Base-by-base conservation (phyloP, 2,888 invertebrate species). In the Cerastoderma edule region DNA sequence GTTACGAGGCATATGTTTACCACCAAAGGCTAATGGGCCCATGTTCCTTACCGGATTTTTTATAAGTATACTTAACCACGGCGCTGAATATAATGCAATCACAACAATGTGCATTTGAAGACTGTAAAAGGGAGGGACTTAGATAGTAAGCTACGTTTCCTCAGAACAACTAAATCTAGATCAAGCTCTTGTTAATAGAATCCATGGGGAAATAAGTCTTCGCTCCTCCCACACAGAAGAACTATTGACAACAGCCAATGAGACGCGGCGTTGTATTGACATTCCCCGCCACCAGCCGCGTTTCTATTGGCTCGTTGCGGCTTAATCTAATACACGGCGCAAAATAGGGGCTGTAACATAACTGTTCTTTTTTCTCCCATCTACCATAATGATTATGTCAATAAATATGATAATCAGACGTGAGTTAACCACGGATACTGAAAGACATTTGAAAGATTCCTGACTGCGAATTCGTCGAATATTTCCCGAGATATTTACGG, bases 331-430 rank as follows among this genome's bases (percentile, higher is more conserved):
- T 60, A 60, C 60, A 60, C 39, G n/a, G 22, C 13, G 27, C 22
- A 27, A n/a, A 22, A 60, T 19, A 2, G 39, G 60, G 57, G 39
- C 39, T 3, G 60, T n/a, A n/a, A 39, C 19, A 24, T 60, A 60
- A 60, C 39, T 60, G 10, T 39, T 50, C 50, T 22, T 50, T 50
- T 50, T n/a, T 10, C 24, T 5, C 32, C 2, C n/a, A n/a, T n/a
- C n/a, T n/a, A n/a, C 13, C 60, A 13, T 24, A 33, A 60, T 60
- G 24, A 60, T 60, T 28, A 57, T 57, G 57, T 60, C 60, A 60
- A 60, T 24, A 60, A 39, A 60, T 33, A 60, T 57, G 19, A 57
- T 39, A 67, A 53, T n/a, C 24, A 67, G 24, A 28, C 44, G 46
- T 50, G 32, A 66, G 66, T 32, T 50, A 22, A 5, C 66, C 66